Base-by-base conservation (phyloP, 2,113 vertebrate species). In the Heliornis fulica region DNA sequence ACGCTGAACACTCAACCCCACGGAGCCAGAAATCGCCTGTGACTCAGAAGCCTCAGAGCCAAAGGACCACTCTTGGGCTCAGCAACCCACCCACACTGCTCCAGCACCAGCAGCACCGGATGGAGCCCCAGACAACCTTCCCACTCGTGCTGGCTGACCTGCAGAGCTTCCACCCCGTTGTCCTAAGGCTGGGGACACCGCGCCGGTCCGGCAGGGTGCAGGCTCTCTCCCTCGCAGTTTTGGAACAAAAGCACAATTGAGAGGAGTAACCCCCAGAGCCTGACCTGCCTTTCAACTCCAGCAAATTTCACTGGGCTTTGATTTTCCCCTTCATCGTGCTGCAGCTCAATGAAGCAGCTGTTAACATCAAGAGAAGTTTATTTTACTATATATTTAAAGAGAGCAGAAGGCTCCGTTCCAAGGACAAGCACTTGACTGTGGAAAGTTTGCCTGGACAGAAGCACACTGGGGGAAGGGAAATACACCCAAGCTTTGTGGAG, bases 231-330 rank as follows among this genome's bases (percentile, higher is more conserved):
- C 31, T 53, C 84, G 19, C 23, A 0, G 18, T 51, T 51, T 25
- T 10, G 70, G 79, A 83, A 70, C 79, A 94, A 93, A 94, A 87
- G 48, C 3, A 48, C 32, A 3, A 76, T 38, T 84, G 87, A 96
- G 93, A 71, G 2, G 19, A 83, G 80, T 18, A 66, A 29, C 32
- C 83, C 83, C 89, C 61, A 9, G 51, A 75, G 87, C 85, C 57
- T 50, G 88, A 31, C 50, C 85, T 10, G 72, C 75, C 68, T 83
- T 66, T 48, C 85, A 83, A 15, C 79, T 15, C 89, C 75, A 18
- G 26, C 72, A 21, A 1, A 54, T 56, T 12, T 63, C 54, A 18
- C 65, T 3, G 3, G 4, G 89, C 74, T 94, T 79, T 56, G 46
- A 56, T 80, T 79, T 70, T 57, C 20, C 69, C 50, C 70, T 68